Evolutionary conservation across 2,113 vertebrate species (phyloP), one percentile per base, ranked within the genome.

Genomic region (Plecotus auritus): DNA sequence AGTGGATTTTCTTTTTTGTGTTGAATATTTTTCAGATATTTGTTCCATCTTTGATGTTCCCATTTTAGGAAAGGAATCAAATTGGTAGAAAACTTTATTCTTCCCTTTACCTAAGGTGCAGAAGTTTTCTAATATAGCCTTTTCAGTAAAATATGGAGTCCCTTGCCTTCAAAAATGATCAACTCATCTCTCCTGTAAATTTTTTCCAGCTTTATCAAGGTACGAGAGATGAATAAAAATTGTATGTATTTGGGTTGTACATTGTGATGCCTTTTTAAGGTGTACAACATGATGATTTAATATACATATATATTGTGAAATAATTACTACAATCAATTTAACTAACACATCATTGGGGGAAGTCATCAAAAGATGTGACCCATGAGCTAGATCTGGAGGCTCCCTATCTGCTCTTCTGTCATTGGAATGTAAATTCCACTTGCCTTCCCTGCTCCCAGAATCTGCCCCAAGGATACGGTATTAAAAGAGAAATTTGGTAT

Each of bases 61-160:
- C 20, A 0, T 0, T 93, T 88, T 95, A 93, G 37, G 90, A 90
- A 14, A 81, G 7, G 1, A 66, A 92, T 88, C 5, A 83, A 88
- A 28, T 69, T 83, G 2, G 45, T 76, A 0, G 13, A 94, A 96
- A 97, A 74, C 23, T 18, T 73, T 94, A 67, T 91, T 91, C 40
- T 40, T 93, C 30, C 28, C 12, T 88, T 49, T 59, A 67, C 22
- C 26, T 35, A 78, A 9, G 1, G 49, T 96, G 88, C 89, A 97
- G 85, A 16, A 22, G 82, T 93, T 95, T 95, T 82, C 76, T 93
- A 96, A 94, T 70, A 70, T n/a, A 94, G 59, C 13, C 1, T 45
- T 83, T 91, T 32, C 59, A 67, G 42, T 94, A 10, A 86, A 77
- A 35, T 1, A 51, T 1, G 1, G 23, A 94, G 47, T 69, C 22